Conservation (phyloP, 2,113 vertebrate genomes). For the Prolemur simus region DNA sequence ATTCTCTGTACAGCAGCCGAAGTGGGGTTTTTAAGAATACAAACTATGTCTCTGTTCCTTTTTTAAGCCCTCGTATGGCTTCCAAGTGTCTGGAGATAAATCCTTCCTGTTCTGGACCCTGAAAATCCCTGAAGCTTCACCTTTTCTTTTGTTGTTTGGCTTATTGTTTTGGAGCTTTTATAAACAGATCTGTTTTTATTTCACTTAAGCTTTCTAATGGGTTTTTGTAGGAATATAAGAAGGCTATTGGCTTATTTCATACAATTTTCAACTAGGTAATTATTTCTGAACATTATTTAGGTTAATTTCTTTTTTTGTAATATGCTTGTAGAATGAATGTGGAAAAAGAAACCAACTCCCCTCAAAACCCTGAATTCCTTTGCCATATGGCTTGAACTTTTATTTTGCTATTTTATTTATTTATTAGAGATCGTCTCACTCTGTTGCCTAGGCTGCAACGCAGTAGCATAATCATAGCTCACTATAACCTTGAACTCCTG, state of each 20-base stretch:
- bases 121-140: background rate
- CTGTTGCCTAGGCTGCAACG: too few relatives aligned
- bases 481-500: too few relatives aligned
- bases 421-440: background rate
- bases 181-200: background rate
- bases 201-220: background rate
- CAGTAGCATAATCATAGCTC: too few relatives aligned
- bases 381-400: background rate
- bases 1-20: background rate
- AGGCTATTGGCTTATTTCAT: background rate
- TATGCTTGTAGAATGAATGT: background rate
- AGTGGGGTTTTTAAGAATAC: background rate
- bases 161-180: background rate
- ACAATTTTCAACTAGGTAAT: background rate
- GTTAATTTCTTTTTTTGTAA: background rate
- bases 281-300: background rate
- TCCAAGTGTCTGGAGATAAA: background rate
- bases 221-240: background rate
- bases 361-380: background rate
- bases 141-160: background rate
- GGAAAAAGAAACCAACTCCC: background rate
- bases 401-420: background rate
- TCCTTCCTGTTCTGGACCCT: background rate
- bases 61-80: background rate
- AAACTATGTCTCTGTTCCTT: background rate